Evolutionary conservation across 2,113 vertebrate species (phyloP).

Genomic region (Ciconia maguari): DNA sequence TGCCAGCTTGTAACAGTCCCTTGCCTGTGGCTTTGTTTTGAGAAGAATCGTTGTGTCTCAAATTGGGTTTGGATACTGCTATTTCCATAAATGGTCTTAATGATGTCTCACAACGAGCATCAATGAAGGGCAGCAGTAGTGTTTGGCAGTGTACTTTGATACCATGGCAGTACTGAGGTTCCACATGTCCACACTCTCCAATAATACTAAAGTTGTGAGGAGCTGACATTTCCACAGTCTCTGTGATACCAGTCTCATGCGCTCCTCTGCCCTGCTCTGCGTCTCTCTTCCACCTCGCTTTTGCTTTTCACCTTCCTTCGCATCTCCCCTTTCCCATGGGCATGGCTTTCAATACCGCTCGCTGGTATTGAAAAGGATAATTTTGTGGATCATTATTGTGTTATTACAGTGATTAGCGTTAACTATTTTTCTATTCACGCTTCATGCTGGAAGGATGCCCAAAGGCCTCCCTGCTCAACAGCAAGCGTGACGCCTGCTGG

Average conservation of each 20-base stretch:
- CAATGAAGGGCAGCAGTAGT: neutral
- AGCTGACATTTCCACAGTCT: neutral
- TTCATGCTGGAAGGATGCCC: neutral
- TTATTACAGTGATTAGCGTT: conserved; percentile 30
- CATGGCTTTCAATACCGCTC: neutral
- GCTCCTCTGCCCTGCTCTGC: neutral
- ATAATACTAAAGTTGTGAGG: neutral
- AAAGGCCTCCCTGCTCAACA: neutral
- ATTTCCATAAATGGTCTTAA: neutral
- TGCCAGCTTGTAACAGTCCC: neutral
- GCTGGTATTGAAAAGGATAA: neutral
- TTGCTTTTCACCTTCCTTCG: neutral
- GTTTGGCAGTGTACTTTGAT: neutral
- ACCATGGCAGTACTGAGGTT: neutral
- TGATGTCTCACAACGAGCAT: neutral
- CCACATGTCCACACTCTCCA: neutral
- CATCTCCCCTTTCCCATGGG: neutral
- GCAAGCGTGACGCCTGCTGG: neutral
- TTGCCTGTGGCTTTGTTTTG: conserved; percentile 34
- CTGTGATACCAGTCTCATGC: accelerated
- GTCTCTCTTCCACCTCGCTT: neutral
- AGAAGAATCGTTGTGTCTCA: neutral
- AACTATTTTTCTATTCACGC: neutral
- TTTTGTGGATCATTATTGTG: conserved; percentile 23
- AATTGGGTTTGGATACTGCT: conserved; percentile 1